phyloP scores from a whole-genome alignment of 2,888 invertebrate species.

The Scaptodrosophila latifasciaeformis region DNA sequence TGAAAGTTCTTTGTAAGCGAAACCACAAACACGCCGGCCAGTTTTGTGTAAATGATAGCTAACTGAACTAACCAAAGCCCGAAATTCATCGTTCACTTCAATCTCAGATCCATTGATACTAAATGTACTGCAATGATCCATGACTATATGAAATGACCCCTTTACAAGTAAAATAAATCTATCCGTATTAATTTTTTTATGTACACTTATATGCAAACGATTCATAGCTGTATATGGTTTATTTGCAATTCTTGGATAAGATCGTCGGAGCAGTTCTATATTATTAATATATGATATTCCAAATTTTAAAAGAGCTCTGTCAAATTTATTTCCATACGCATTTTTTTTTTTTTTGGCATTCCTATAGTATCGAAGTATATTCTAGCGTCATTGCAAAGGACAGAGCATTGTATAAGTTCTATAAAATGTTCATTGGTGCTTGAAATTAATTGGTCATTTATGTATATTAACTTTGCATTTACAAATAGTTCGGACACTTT shows the following conservation, averaged over 20 bases:
- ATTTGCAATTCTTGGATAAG: slow-evolving; percentile 20
- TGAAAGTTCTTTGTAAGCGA: slow-evolving; percentile 30
- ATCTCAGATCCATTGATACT: background rate
- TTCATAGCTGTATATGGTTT: slow-evolving; percentile 14
- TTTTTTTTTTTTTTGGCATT: slow-evolving; percentile 36
- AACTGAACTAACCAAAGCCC: background rate
- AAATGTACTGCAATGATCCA: slow-evolving; percentile 22
- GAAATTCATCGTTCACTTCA: slow-evolving; percentile 2
- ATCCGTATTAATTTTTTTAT: slow-evolving; percentile 1
- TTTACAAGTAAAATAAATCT: slow-evolving; percentile 34
- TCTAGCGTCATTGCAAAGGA: slow-evolving; percentile 43
- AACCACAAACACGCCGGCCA: slow-evolving; percentile 33
- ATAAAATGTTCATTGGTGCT: background rate
- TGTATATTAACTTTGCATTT: slow-evolving; percentile 8
- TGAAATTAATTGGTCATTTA: rapidly evolving
- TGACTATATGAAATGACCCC: slow-evolving; percentile 22
- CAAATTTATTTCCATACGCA: slow-evolving; percentile 31
- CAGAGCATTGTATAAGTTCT: slow-evolving; percentile 23
- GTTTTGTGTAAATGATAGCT: background rate
- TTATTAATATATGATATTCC: slow-evolving; percentile 8
- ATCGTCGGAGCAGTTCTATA: slow-evolving; percentile 25
- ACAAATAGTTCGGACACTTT: slow-evolving; percentile 40
- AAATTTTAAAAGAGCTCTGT: slow-evolving; percentile 33
- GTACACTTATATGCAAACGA: slow-evolving; percentile 36
- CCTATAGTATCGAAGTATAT: slow-evolving; percentile 25